Percentiles rank a stretch among this genome's conserved stretches.
phyloP scores from a whole-genome alignment of 1,140 invertebrate species.

The Neotoxoptera formosana region DNA sequence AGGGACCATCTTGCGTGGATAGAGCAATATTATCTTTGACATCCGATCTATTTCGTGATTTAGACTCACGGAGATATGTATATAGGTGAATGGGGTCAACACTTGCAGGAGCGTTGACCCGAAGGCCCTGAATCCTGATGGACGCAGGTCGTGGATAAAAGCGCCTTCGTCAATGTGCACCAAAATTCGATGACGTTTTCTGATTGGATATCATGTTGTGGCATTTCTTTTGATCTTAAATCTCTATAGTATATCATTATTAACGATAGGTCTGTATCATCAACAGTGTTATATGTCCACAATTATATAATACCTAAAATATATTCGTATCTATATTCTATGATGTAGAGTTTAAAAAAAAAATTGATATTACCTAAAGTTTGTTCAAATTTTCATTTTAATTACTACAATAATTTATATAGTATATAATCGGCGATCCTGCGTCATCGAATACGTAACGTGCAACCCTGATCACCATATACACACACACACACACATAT shows the following conservation, averaged over 20 bases:
- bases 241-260: neutral
- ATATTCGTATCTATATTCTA: neutral
- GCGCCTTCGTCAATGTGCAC: neutral
- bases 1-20: no score
- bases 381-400: neutral
- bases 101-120: no score
- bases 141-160: neutral
- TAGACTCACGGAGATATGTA: no score
- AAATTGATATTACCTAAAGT: no score
- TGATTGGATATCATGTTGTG: neutral
- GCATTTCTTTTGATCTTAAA: neutral
- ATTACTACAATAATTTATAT: neutral
- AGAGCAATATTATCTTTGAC: no score
- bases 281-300: neutral
- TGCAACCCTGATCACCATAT: neutral
- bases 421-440: neutral
- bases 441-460: neutral
- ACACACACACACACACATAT: no score
- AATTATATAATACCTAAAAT: neutral
- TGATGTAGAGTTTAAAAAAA: no score
- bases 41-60: no score
- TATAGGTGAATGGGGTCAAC: no score
- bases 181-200: neutral
- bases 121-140: neutral
- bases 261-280: neutral